Conservation (phyloP, 2,797 vertebrate species). For the Ambastaia sidthimunki region DNA sequence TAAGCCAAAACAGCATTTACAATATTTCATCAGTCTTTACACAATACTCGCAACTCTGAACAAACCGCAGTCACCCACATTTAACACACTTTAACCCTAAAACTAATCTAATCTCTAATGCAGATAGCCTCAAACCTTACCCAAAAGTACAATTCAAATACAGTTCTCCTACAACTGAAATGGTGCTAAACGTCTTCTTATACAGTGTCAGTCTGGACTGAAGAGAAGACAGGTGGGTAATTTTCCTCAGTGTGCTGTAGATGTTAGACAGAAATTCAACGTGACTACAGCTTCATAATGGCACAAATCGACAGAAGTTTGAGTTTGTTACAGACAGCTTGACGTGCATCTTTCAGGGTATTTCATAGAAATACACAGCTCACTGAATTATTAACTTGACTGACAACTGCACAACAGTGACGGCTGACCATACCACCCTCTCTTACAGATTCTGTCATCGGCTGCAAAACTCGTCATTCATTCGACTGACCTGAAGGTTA, state of each 20-base stretch:
- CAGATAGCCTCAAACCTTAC: too few relatives aligned
- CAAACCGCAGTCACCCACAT: too few relatives aligned
- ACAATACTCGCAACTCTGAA: too few relatives aligned
- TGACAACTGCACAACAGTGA: conserved; percentile 11
- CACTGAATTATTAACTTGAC: conserved; percentile 7
- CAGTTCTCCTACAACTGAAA: neutral
- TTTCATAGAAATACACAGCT: neutral
- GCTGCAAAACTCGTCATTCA: conserved; percentile 11
- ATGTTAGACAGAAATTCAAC: neutral
- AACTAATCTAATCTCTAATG: too few relatives aligned
- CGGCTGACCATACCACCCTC: neutral
- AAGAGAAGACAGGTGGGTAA: neutral
- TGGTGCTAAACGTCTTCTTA: neutral
- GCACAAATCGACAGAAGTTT: neutral
- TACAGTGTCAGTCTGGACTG: neutral
- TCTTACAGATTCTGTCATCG: neutral
- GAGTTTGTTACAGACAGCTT: neutral
- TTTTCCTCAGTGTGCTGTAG: neutral
- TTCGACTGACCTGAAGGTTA: neutral
- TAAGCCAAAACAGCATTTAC: too few relatives aligned
- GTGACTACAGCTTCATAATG: neutral
- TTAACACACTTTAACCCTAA: too few relatives aligned
- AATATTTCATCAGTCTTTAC: too few relatives aligned
- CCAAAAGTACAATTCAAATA: neutral
- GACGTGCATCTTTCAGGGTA: neutral